Evolutionary conservation across 2,888 invertebrate species (phyloP).

Genomic region (Crioceris asparagi): DNA sequence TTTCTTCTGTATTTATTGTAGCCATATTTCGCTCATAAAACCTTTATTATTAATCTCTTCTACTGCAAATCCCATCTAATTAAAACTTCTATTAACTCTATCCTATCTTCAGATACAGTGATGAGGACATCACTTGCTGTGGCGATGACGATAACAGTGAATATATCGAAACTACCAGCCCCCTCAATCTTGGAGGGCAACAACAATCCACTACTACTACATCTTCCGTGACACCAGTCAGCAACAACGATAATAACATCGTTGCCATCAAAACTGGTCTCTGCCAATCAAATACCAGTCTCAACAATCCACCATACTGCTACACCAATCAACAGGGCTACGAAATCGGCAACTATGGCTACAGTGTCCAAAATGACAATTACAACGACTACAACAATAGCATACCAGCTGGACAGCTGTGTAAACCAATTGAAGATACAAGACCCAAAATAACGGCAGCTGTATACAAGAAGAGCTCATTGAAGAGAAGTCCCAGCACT

Average conservation of each 20-base stretch:
- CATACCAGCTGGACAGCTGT: constrained; percentile 36
- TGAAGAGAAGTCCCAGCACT: constrained; percentile 18
- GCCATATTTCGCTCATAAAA: too few species aligned
- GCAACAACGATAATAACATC: too few species aligned
- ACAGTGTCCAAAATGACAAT: constrained; percentile 53
- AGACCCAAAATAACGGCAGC: constrained; percentile 63
- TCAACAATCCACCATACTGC: constrained; percentile 65
- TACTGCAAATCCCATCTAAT: too few species aligned
- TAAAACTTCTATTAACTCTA: too few species aligned
- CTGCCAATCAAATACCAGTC: constrained; percentile 46
- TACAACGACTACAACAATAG: constrained; percentile 1
- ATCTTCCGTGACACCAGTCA: too few species aligned
- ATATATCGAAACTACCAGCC: constrained; percentile 31
- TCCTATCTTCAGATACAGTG: constrained; percentile 30
- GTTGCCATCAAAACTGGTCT: constrained; percentile 17
- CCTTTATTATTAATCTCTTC: too few species aligned
- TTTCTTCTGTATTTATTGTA: too few species aligned
- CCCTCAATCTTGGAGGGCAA: constrained; percentile 27
- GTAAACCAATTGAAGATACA: constrained; percentile 34
- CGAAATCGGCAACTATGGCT: constrained; percentile 61
- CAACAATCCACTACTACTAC: too few species aligned
- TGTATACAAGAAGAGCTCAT: constrained; percentile 56
- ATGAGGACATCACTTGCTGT: constrained; percentile 31
- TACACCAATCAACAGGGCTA: constrained; percentile 74
- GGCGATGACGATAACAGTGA: constrained; percentile 31